A percentile compares a stretch with the other conserved stretches of the same genome.
phyloP scores from a whole-genome alignment of 2,113 vertebrate genomes.

The Pongo abelii region DNA sequence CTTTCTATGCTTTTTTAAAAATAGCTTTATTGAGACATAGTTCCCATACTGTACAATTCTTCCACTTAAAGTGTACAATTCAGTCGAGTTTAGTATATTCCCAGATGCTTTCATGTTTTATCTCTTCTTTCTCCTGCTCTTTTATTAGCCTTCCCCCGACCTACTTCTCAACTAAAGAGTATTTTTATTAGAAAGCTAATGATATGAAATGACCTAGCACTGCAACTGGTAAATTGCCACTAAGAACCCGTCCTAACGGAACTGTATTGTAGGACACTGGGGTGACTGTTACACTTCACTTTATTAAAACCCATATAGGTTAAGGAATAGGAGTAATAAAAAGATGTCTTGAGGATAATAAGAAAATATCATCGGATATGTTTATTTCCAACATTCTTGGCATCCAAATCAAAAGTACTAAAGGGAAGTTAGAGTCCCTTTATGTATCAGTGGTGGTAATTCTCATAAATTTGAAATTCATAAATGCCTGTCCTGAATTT shows the following conservation, averaged over 20 bases:
- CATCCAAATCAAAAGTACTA: conserved; percentile 71
- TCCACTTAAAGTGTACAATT: neutral
- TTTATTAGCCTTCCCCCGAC: conserved; percentile 31
- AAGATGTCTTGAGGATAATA: conserved; percentile 69
- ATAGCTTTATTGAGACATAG: neutral
- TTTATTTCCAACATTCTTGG: conserved; percentile 61
- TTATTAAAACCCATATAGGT: conserved; percentile 71
- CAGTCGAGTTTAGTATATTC: neutral
- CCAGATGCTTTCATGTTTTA: neutral
- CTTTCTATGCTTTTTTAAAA: neutral
- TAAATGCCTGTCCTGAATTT: conserved; percentile 49
- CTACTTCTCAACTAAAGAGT: conserved; percentile 42
- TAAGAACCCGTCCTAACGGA: neutral
- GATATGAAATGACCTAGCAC: conserved; percentile 44
- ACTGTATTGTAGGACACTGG: neutral
- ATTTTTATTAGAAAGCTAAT: conserved; percentile 63
- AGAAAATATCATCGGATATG: conserved; percentile 57
- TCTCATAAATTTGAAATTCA: conserved; percentile 50
- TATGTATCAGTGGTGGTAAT: conserved; percentile 22
- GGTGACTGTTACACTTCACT: conserved; percentile 45
- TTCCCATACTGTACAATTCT: neutral
- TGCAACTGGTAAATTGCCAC: conserved; percentile 24
- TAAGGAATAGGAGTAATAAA: conserved; percentile 70
- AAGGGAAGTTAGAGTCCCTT: conserved; percentile 62
- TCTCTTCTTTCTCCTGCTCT: neutral